These are phyloP conservation scores for Salpingus planirostris DNA, from an alignment of 2,888 invertebrate genomes.

Conservation along the genomic window DNA sequence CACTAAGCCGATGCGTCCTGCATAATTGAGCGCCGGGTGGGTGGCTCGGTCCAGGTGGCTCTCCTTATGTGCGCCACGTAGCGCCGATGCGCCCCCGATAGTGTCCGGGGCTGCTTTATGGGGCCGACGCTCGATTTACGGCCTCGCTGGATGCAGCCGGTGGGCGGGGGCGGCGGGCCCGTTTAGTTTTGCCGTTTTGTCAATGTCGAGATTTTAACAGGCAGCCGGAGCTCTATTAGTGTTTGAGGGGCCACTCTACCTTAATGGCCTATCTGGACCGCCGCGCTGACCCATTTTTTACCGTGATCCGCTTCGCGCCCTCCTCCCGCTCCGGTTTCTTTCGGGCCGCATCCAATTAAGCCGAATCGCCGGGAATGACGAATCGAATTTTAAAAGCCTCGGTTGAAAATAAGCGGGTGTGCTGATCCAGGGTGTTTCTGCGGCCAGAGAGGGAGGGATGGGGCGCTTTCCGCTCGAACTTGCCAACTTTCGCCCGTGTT, in stretches of 20 bases:
- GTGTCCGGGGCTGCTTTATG: slow-evolving; percentile 41
- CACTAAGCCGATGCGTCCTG: slow-evolving; percentile 16
- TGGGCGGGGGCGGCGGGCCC: slow-evolving; percentile 36
- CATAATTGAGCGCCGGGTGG: slow-evolving; percentile 18
- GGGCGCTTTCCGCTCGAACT: no score
- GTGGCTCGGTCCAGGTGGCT: slow-evolving; percentile 14
- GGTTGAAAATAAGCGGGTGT: no score
- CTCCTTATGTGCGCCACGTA: slow-evolving; percentile 37
- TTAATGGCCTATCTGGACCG: slow-evolving; percentile 23
- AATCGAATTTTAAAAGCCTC: no score
- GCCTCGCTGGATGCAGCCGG: slow-evolving; percentile 28
- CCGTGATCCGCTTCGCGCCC: no score
- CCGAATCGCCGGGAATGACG: no score
- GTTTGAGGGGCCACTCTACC: slow-evolving; percentile 22
- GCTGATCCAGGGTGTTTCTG: no score
- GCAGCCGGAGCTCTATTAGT: slow-evolving; percentile 24
- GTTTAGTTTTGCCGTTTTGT: slow-evolving; percentile 32
- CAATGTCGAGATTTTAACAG: slow-evolving; percentile 36
- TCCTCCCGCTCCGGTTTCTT: no score
- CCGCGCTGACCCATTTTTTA: slow-evolving; percentile 19
- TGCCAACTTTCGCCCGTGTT: no score
- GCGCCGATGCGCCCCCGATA: slow-evolving; percentile 39
- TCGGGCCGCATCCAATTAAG: no score
- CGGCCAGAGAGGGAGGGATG: no score
- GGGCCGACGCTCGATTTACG: slow-evolving; percentile 38